Evolutionary conservation across 37 sponge, comb jelly and placozoan genomes (phyloP), one percentile per base, ranked within the genome.

Genomic region (Cliona cf. orientalis): DNA sequence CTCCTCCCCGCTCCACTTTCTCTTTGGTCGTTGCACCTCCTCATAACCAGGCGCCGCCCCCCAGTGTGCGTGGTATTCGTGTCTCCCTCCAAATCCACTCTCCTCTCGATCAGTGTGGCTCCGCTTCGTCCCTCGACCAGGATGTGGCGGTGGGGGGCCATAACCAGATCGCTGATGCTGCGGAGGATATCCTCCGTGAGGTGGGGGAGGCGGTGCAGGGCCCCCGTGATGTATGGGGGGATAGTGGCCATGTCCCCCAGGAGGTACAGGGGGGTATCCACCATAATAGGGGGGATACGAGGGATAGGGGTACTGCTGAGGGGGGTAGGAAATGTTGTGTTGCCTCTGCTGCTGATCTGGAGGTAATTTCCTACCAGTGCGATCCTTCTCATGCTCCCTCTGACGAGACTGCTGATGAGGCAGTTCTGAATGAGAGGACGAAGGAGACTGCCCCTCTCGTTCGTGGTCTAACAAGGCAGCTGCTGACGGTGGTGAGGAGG

Each of bases 1-100:
- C 46, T 58, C 32, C 78, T 75, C 33, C 6, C 60, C 23, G 63
- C 38, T 32, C 5, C 41, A 31, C 34, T 84, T 78, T 2, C 68
- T 23, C 35, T 84, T 78, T 12, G 67, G 2, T 69, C 39, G 34
- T 40, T 58, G 21, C 69, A 19, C 42, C 68, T 76, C 19, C 26
- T 31, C 36, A 60, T 66, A 9, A 75, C 74, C 67, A 62, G 36
- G 35, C 41, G 44, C 22, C n/a, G 26, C 1, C 38, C 79, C 14
- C 56, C 79, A 46, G 41, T 64, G 5, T 37, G 6, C 17, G 14
- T 9, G 36, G 33, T 72, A 46, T 21, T 28, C 42, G 69, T 67
- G 17, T 2, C 56, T 56, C 2, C 73, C 34, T 72, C 53, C 56
- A 49, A 42, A 22, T 22, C 42, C 9, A 26, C 60, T 25, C 26